Conservation (phyloP, 2,113 vertebrate species). For the Thymallus thymallus region DNA sequence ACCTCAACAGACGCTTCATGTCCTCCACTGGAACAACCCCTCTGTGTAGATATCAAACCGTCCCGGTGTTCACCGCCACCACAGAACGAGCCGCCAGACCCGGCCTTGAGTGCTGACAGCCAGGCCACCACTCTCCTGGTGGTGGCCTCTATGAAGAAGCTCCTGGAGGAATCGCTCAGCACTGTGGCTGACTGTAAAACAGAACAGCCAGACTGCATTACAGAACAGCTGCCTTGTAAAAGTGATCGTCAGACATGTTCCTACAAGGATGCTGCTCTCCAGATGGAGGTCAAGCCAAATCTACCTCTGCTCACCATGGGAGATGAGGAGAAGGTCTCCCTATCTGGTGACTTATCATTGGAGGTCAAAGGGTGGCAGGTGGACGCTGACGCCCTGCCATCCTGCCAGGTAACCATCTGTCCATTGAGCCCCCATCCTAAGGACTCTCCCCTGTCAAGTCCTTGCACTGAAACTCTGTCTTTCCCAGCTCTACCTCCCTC, state of each 20-base stretch:
- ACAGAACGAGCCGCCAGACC: conserved; percentile 46
- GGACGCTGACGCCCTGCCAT: conserved; percentile 13
- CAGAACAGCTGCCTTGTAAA: conserved; percentile 31
- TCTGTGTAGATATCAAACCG: conserved; percentile 58
- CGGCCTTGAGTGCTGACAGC: conserved; percentile 53
- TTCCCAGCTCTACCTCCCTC: conserved; percentile 7
- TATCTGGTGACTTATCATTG: conserved; percentile 38
- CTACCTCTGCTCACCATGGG: conserved; percentile 28
- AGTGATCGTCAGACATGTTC: conserved; percentile 19
- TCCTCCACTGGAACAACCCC: conserved; percentile 39
- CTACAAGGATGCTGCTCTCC: conserved; percentile 15
- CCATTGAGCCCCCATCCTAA: conserved; percentile 22
- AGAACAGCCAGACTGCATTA: conserved; percentile 26
- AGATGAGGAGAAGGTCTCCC: conserved; percentile 23
- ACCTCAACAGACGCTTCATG: conserved; percentile 48
- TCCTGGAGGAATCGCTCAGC: conserved; percentile 73
- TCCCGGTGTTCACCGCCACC: conserved; percentile 14
- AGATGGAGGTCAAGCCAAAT: conserved; percentile 38
- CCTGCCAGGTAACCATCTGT: not conserved
- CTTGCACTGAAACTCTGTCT: not conserved
- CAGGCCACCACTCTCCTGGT: conserved; percentile 72
- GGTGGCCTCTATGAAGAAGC: conserved; percentile 78
- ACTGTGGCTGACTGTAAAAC: conserved; percentile 51
- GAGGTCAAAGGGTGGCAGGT: conserved; percentile 49
- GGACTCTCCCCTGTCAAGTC: not conserved